Evolutionary conservation across 2,888 invertebrate genomes (phyloP).

Genomic region (Linnaemya tessellans): DNA sequence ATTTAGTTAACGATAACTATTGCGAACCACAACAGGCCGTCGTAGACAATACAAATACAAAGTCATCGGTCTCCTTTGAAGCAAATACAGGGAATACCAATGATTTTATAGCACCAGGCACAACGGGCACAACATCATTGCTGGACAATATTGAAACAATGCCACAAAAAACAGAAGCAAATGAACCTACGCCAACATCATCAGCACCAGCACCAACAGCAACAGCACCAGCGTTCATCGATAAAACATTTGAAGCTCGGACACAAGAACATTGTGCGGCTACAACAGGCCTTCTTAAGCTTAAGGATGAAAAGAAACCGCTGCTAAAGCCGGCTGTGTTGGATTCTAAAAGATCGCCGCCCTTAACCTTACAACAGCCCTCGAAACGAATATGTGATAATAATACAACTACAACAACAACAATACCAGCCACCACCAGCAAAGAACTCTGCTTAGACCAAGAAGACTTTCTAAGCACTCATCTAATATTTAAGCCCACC

Average conservation of each 20-base stretch:
- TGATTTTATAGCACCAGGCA: constrained; percentile 38
- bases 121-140: constrained; percentile 39
- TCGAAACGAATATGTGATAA: constrained; percentile 60
- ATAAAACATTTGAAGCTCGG: constrained; percentile 51
- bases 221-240: constrained; percentile 8
- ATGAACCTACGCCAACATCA: constrained; percentile 52
- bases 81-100: constrained; percentile 56
- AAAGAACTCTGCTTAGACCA: constrained; percentile 39
- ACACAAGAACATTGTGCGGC: constrained; percentile 13
- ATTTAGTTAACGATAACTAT: constrained; percentile 72
- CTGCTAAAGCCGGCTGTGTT: constrained; percentile 50
- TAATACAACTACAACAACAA: not conserved
- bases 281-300: constrained; percentile 36
- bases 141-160: constrained; percentile 58
- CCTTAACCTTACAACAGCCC: constrained; percentile 56
- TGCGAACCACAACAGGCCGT: constrained; percentile 60
- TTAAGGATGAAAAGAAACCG: constrained; percentile 65
- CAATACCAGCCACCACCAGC: not conserved
- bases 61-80: constrained; percentile 58
- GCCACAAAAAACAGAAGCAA: constrained; percentile 54
- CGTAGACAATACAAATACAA: constrained; percentile 60
- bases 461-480: constrained; percentile 22
- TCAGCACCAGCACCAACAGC: constrained; percentile 41
- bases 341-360: constrained; percentile 40
- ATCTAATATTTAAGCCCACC: constrained; percentile 39